Evolutionary conservation across 2,113 vertebrate genomes (phyloP), one percentile per base, ranked within the genome.

Genomic region (Hipposideros armiger): DNA sequence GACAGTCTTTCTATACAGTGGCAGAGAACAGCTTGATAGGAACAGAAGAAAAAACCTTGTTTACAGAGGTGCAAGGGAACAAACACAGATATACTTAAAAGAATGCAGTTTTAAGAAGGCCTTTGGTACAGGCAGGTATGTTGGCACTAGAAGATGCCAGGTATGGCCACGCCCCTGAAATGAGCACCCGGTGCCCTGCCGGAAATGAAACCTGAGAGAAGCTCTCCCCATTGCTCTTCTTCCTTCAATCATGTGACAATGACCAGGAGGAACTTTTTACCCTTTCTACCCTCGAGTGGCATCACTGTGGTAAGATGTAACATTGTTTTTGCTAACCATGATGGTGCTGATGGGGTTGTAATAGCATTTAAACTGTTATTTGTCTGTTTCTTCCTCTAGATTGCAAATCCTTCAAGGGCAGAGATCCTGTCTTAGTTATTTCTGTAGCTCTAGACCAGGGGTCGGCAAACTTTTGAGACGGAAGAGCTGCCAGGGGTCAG

Each of bases 1-100:
- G 83, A 97, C 92, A 81, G 86, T 81, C 91, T 90, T 67, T 87
- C 76, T 58, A 17, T 67, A 22, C 40, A 54, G 72, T 90, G 20
- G 69, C 50, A 15, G 77, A 50, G 93, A 92, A 77, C 62, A 72
- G 73, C 73, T 93, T 82, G 85, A 70, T 66, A 26, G 73, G 72
- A 72, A 52, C 45, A 70, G 67, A 52, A 74, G 54, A 66, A 52
- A 82, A 20, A 70, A 42, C 30, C 77, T 72, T 94, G 85, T 85
- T 95, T 78, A 52, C 42, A 86, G 95, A 91, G 82, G 60, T 70
- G 42, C 3, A 26, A 52, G 54, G 60, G 67, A 96, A 92, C 91
- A 90, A 64, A 32, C 60, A 66, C 4, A 14, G 13, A 28, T 7
- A 5, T 17, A 24, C 47, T 83, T 26, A 22, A 11, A 78, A 11